Evolutionary conservation across 2,113 vertebrate species (phyloP).

Genomic region (Halcyon malimbica): DNA sequence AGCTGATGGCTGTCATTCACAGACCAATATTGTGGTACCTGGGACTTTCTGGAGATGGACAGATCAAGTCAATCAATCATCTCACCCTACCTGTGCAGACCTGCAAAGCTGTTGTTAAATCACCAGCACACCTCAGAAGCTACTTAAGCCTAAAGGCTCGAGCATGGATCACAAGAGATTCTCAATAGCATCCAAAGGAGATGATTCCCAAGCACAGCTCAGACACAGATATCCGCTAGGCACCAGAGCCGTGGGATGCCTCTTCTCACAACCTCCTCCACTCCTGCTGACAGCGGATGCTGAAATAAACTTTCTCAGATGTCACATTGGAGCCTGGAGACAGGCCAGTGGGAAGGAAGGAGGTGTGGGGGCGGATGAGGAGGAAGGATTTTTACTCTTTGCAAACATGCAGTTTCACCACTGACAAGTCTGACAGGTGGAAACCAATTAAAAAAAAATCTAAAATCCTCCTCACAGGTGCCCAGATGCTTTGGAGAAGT

Average conservation of each 20-base stretch:
- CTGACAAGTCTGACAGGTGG: constrained; percentile 57
- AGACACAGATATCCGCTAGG: neutral
- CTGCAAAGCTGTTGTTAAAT: neutral
- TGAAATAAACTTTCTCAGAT: constrained; percentile 57
- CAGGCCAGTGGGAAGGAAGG: constrained; percentile 22
- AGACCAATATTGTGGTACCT: neutral
- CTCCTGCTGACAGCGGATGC: constrained; percentile 36
- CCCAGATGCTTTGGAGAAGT: neutral
- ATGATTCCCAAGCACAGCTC: neutral
- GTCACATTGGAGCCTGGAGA: constrained; percentile 18
- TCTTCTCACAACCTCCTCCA: constrained; percentile 59
- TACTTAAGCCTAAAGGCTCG: neutral
- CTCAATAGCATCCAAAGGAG: neutral
- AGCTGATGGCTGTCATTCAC: neutral
- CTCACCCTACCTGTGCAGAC: neutral
- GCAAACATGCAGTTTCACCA: constrained; percentile 35
- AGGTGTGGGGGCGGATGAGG: neutral
- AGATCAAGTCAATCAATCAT: neutral
- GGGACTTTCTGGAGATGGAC: neutral
- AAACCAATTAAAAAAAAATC: neutral
- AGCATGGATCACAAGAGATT: neutral
- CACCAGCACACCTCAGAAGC: neutral
- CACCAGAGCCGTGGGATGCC: constrained; percentile 13
- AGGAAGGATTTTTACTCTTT: neutral
- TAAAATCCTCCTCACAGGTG: neutral